These are phyloP conservation scores for Candoia aspera DNA, from an alignment of 2,113 vertebrate species.

Conservation along the genomic window DNA sequence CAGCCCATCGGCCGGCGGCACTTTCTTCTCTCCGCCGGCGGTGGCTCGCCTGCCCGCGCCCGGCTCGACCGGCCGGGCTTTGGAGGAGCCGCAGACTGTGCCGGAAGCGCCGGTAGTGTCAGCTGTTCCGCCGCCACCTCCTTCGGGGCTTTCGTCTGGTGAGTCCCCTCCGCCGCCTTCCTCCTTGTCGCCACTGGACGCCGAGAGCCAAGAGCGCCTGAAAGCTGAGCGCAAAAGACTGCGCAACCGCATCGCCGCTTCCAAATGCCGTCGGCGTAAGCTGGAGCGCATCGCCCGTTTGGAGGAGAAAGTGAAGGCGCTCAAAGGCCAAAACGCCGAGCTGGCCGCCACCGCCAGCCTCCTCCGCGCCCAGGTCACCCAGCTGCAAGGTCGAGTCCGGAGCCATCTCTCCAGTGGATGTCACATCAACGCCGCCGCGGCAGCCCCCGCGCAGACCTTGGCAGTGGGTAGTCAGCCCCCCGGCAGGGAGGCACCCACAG, in stretches of 20 bases:
- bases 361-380: constrained; percentile 77
- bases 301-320: constrained; percentile 80
- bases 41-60: constrained; percentile 52
- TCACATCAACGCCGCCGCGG: constrained; percentile 66
- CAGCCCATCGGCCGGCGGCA: constrained; percentile 34
- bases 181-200: constrained; percentile 76
- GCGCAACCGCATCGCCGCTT: constrained; percentile 80
- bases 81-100: constrained; percentile 76
- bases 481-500: constrained; percentile 18
- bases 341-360: constrained; percentile 78
- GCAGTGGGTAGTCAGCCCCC: not conserved
- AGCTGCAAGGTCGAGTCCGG: constrained; percentile 79
- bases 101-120: constrained; percentile 67
- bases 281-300: constrained; percentile 79
- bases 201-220: constrained; percentile 78
- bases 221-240: constrained; percentile 80
- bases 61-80: constrained; percentile 41
- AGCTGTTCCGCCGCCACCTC: constrained; percentile 49
- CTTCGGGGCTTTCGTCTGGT: constrained; percentile 24
- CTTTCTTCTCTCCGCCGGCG: constrained; percentile 8
- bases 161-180: constrained; percentile 67
- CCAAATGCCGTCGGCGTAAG: constrained; percentile 80
- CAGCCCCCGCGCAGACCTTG: not conserved
- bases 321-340: constrained; percentile 80
- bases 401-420: constrained; percentile 79